Base-by-base conservation (phyloP, 2,888 invertebrate genomes). In the Adela reaumurella region DNA sequence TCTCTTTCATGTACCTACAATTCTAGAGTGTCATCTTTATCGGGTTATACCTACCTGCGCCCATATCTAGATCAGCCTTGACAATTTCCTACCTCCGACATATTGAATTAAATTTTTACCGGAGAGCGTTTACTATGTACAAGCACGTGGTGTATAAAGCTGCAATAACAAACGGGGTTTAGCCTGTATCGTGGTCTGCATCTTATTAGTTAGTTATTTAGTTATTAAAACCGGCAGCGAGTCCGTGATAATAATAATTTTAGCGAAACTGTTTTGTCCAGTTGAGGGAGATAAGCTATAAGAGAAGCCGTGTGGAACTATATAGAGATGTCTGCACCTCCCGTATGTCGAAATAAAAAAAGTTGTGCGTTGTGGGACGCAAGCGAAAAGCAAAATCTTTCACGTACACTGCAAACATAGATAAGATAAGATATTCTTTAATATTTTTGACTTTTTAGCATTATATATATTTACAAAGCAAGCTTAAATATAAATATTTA, bases 241-340 rank as follows among this genome's bases (percentile, higher is more conserved):
- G 11, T 35, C 14, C 35, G 14, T 47, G 42, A 50, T 50, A 19
- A 45, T 45, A 47, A 47, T 50, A 47, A 50, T 50, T 50, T 50
- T 35, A 50, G 42, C 44, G 47, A 45, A 45, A 47, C 46, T 44
- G 46, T 44, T 49, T 49, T 19, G 19, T 35, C 46, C 10, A 19
- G 24, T 18, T 16, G 17, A 24, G 48, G 43, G 48, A 35, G 35
- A 35, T 35, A 35, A 35, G 35, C 35, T 8, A 14, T 24, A 24
- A 11, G 4, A 14, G 35, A 11, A 4, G 35, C 3, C 8, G 35
- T 8, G 11, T 14, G 35, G 14, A 35, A 14, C 14, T 35, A 35
- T 14, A 14, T 14, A 14, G 35, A 35, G 35, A 8, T 35, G 35
- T 11, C 14, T 35, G 3, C 35, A 24, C 24, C 5, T 24, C 24